Evolutionary conservation across 2,797 vertebrate species (phyloP), one percentile per base, ranked within the genome.

Genomic region (Phrynocephalus guinanensis): DNA sequence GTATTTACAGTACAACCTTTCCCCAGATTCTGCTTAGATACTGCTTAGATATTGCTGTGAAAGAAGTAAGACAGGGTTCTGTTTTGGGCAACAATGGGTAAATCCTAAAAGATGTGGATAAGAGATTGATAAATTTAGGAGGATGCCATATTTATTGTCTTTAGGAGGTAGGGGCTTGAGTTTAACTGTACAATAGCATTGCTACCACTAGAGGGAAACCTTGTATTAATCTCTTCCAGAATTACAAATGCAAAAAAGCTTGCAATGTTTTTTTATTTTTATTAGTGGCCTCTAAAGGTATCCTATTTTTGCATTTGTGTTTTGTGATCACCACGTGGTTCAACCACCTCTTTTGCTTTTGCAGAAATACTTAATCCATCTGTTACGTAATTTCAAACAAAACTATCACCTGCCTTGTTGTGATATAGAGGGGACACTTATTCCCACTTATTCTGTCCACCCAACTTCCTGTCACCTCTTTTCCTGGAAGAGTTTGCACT

Each of bases 201-300:
- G 77, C 73, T 56, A 56, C 72, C 90, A 88, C 68, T 73, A 83
- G 93, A 90, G 88, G 90, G 90, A 72, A 92, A 77, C 71, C 24
- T 85, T 79, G 92, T 0, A 73, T 72, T 38, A 84, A 84, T 84
- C 80, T 91, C 83, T 86, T 86, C n/a, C 48, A 63, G 76, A 66
- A 79, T 18, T 52, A 48, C 1, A 44, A 44, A 44, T 44, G 38
- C 38, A 44, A 44, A 44, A 44, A 44, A 44, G 38, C 38, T 44
- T 44, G 38, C 38, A 44, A 44, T 44, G 38, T 44, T 44, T 44
- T 44, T 44, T 44, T 44, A 44, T 44, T 44, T 44, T 44, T 44
- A 44, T 44, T 44, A 44, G 38, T 44, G 38, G 38, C 38, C 38
- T 44, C 3, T 44, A 44, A 44, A 44, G 38, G 38, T 44, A 44